phyloP scores from a whole-genome alignment of 2,797 vertebrate species.

The Oreortyx pictus region DNA sequence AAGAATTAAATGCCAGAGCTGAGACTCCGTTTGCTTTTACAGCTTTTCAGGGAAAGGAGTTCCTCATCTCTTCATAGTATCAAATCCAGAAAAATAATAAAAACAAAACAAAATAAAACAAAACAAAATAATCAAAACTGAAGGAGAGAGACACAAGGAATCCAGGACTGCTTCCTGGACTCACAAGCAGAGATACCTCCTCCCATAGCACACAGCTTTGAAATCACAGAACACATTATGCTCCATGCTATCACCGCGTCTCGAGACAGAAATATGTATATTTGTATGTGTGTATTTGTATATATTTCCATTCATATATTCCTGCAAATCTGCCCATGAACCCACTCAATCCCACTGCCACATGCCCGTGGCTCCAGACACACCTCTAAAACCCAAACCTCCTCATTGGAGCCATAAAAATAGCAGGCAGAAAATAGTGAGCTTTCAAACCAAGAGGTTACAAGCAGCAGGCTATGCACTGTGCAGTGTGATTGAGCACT shows the following conservation, averaged over 20 bases:
- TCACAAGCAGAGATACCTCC: neutral
- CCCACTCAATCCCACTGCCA: neutral
- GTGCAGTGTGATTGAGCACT: neutral
- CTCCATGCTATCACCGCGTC: neutral
- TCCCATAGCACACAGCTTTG: neutral
- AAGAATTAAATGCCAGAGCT: neutral
- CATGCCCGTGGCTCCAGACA: neutral
- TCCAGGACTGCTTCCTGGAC: neutral
- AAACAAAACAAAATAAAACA: neutral
- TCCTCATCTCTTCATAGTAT: neutral
- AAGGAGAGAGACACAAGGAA: neutral
- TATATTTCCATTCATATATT: neutral
- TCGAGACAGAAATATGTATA: neutral
- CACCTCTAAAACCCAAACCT: neutral
- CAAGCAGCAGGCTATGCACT: neutral
- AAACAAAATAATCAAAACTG: neutral
- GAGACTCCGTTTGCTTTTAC: neutral
- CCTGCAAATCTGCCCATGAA: neutral
- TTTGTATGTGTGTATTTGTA: neutral
- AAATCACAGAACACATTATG: neutral
- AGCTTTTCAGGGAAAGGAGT: neutral
- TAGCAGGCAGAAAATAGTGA: neutral
- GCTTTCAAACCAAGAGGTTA: neutral
- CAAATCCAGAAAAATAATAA: neutral
- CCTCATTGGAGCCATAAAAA: neutral